Conservation (phyloP, 2,797 vertebrate genomes). For the Oreochromis grahami region DNA sequence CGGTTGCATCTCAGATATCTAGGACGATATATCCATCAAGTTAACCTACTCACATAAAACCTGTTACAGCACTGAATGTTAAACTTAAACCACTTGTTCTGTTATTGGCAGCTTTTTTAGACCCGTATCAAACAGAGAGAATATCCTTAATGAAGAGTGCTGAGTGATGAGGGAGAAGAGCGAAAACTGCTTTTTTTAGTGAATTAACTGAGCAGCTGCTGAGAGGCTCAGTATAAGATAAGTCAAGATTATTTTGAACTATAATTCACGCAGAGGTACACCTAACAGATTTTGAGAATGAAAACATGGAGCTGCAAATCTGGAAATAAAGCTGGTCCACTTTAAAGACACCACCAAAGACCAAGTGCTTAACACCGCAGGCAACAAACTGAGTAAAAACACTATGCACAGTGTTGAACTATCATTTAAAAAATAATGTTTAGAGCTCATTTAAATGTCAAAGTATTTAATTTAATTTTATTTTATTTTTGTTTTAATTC, state of each 20-base stretch:
- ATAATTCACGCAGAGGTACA: background rate
- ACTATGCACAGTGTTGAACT: background rate
- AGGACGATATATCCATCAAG: background rate
- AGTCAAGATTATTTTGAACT: background rate
- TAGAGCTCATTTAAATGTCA: background rate
- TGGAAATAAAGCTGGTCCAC: background rate
- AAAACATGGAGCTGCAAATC: background rate
- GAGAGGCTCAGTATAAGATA: background rate
- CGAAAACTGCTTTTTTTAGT: background rate
- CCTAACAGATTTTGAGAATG: background rate
- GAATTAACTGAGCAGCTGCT: background rate
- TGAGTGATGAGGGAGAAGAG: background rate
- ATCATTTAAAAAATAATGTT: background rate
- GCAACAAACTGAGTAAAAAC: background rate
- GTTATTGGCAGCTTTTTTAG: background rate
- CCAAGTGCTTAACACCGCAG: background rate
- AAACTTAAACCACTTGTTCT: background rate
- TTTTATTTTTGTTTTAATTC: too few species aligned
- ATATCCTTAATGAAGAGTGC: background rate
- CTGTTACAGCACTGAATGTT: background rate
- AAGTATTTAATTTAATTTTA: rapidly evolving
- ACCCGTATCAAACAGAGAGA: background rate
- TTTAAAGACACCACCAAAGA: background rate
- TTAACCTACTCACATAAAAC: background rate
- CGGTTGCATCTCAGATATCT: background rate